Conservation (phyloP, 2,797 vertebrate species). For the Lindbergichthys nudifrons region DNA sequence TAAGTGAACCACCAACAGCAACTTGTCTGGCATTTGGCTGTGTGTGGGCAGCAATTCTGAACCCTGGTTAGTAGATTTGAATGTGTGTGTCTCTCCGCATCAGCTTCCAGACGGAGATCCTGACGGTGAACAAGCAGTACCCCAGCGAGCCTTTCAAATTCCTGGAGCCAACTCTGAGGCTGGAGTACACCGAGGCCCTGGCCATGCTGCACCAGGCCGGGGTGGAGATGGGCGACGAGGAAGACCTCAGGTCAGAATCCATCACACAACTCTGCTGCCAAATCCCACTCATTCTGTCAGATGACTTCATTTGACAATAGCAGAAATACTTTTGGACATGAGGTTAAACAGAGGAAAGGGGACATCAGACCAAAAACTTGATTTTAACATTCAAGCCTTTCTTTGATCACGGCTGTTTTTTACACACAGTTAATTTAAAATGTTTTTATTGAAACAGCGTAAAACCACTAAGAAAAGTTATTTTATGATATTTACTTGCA, state of each 20-base stretch:
- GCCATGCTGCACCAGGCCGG: conserved; percentile 95
- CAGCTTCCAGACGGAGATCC: conserved; percentile 98
- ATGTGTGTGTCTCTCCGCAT: not conserved
- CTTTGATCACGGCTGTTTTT: not conserved
- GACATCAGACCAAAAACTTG: conserved; percentile 4
- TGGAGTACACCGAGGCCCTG: conserved; percentile 93
- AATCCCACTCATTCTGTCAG: conserved; percentile 8
- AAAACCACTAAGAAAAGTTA: not conserved
- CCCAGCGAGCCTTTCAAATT: conserved; percentile 97
- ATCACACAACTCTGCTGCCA: not conserved
- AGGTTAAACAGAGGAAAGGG: conserved; percentile 21
- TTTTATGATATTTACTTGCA: not conserved
- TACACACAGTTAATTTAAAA: not conserved
- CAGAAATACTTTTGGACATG: not conserved
- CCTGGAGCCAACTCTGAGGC: conserved; percentile 95
- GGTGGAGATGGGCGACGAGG: conserved; percentile 97
- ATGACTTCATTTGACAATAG: conserved; percentile 20
- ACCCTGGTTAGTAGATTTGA: not conserved
- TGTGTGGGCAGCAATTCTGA: conserved; percentile 1
- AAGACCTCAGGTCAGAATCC: conserved; percentile 92
- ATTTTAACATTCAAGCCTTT: not conserved
- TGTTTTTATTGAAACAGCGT: not conserved
- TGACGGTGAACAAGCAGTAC: conserved; percentile 94
- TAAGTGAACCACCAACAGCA: not conserved
- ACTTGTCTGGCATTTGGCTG: not conserved